A percentile compares a stretch with the other conserved stretches of the same genome.
Evolutionary conservation across 2,888 invertebrate genomes (phyloP).

Genomic region (Scaptomyza flava): DNA sequence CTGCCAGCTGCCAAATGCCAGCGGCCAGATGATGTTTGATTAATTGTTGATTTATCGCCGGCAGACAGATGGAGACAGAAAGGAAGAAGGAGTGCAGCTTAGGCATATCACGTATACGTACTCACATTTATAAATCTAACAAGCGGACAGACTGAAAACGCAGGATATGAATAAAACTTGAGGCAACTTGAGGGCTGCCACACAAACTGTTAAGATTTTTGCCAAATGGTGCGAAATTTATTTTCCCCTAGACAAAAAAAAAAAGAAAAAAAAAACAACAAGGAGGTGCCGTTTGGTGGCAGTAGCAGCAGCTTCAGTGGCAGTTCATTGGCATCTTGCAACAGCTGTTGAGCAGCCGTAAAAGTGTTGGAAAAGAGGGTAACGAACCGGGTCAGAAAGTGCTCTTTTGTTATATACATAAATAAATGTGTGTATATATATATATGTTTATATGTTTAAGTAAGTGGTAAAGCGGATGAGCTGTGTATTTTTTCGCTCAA

Average conservation of each 20-base stretch:
- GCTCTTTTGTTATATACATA: conserved; percentile 19
- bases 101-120: conserved; percentile 58
- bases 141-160: conserved; percentile 18
- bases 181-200: conserved; percentile 34
- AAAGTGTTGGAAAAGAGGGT: neutral
- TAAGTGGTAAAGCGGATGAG: conserved; percentile 43
- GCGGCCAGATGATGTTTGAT: conserved; percentile 74
- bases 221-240: conserved; percentile 74
- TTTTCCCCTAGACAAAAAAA: conserved; percentile 41
- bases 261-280: conserved; percentile 13
- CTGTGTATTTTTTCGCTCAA: conserved; percentile 15
- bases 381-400: conserved; percentile 10
- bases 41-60: conserved; percentile 82
- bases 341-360: conserved; percentile 52
- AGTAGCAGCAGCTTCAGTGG: conserved; percentile 1
- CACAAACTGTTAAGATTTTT: conserved; percentile 45
- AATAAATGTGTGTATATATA: neutral
- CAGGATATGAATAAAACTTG: conserved; percentile 43
- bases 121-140: conserved; percentile 55
- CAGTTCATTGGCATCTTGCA: conserved; percentile 76
- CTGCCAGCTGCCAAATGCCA: conserved; percentile 54
- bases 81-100: conserved; percentile 14
- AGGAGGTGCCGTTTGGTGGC: neutral
- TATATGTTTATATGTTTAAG: neutral
- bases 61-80: conserved; percentile 32